Percentiles rank a stretch among this genome's conserved stretches.
Conservation (phyloP, 2,888 invertebrate genomes). For the Globia sparganii region DNA sequence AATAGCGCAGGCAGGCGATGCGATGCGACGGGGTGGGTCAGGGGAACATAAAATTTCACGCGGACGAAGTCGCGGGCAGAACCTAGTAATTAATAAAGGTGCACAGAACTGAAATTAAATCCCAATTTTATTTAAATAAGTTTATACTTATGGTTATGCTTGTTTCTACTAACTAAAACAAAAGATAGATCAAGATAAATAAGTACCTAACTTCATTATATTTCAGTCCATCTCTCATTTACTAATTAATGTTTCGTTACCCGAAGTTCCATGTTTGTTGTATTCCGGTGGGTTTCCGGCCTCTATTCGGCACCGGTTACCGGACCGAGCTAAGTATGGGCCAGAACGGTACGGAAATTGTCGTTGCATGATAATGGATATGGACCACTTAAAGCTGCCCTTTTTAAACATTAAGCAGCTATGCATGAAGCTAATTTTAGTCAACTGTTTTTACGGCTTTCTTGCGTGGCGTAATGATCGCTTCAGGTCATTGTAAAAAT, state of each 20-base stretch:
- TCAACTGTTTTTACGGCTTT: constrained; percentile 16
- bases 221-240: neutral
- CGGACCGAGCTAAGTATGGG: constrained; percentile 36
- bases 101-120: neutral
- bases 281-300: constrained; percentile 20
- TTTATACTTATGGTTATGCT: too few relatives aligned
- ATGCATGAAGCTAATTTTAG: constrained; percentile 29
- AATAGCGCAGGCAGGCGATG: too few relatives aligned
- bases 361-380: constrained; percentile 55
- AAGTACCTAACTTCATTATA: neutral
- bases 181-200: too few relatives aligned
- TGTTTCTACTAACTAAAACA: neutral
- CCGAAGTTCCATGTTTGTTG: constrained; percentile 10
- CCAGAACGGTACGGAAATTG: constrained; percentile 49
- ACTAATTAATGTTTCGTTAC: neutral
- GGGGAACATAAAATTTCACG: too few relatives aligned
- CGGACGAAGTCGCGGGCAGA: too few relatives aligned
- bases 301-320: neutral
- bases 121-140: neutral
- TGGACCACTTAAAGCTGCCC: constrained; percentile 48
- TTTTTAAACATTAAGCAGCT: constrained; percentile 30
- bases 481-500: neutral
- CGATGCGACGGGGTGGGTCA: too few relatives aligned
- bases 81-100: constrained; percentile 3
- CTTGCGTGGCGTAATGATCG: neutral